Evolutionary conservation across 2,797 vertebrate species (phyloP).

Genomic region (Zenarchopterus dispar): DNA sequence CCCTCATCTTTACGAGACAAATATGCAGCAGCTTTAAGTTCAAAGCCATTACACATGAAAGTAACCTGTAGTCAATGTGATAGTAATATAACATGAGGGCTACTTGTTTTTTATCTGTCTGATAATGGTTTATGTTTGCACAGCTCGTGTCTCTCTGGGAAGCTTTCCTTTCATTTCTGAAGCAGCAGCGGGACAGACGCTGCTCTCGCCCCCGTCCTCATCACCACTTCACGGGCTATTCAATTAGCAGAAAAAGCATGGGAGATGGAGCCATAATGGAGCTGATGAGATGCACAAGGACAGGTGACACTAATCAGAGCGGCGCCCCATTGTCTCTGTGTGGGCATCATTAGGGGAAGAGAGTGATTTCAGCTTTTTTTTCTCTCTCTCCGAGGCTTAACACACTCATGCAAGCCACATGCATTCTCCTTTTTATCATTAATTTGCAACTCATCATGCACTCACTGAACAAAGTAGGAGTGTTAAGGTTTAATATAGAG

Average conservation of each 20-base stretch:
- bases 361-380: constrained; percentile 56
- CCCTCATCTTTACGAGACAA: background rate
- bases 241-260: constrained; percentile 78
- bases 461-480: constrained; percentile 29
- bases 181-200: constrained; percentile 67
- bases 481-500: constrained; percentile 17
- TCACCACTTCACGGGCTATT: constrained; percentile 80
- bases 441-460: constrained; percentile 41
- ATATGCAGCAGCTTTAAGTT: constrained; percentile 16
- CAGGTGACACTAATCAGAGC: constrained; percentile 81
- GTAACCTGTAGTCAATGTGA: constrained; percentile 28
- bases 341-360: constrained; percentile 74
- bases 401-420: constrained; percentile 49
- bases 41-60: constrained; percentile 19
- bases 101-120: constrained; percentile 50
- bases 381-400: constrained; percentile 36
- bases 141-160: constrained; percentile 48
- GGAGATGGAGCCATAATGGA: constrained; percentile 77
- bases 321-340: constrained; percentile 77
- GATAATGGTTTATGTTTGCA: constrained; percentile 58
- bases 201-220: constrained; percentile 63
- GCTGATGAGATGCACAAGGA: constrained; percentile 82
- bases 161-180: constrained; percentile 61
- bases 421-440: constrained; percentile 48
- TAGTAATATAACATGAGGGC: constrained; percentile 44